These are phyloP conservation scores for Theodoxus fluviatilis DNA, from an alignment of 2,888 invertebrate species.

Conservation along the genomic window DNA sequence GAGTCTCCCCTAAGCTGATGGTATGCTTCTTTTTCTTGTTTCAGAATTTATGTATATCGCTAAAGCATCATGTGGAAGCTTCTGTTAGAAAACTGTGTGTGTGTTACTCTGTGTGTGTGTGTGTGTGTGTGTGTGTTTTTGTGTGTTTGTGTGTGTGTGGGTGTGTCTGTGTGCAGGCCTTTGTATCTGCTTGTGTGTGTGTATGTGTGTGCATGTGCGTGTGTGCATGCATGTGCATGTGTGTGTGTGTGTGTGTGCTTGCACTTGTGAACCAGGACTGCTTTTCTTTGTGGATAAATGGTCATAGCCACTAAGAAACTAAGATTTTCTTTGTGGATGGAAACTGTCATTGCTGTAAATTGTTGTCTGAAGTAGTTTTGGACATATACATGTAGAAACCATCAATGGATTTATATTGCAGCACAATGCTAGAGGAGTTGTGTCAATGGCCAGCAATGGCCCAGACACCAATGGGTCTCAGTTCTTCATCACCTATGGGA, in stretches of 20 bases:
- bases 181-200: too few species aligned
- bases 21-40: too few species aligned
- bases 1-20: too few species aligned
- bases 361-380: too few species aligned
- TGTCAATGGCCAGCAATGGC: conserved; percentile 99
- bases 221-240: conserved; percentile 6
- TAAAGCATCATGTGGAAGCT: too few species aligned
- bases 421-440: conserved; percentile 86
- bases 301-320: not conserved
- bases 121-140: too few species aligned
- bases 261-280: not conserved
- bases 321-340: not conserved
- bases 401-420: conserved; percentile 45
- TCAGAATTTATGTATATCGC: too few species aligned
- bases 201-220: too few species aligned
- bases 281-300: conserved; percentile 5
- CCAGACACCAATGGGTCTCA: conserved; percentile 97
- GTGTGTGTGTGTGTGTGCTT: conserved; percentile 4
- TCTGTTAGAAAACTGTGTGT: too few species aligned
- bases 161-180: not conserved
- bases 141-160: conserved; percentile 1
- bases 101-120: too few species aligned
- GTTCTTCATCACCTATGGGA: conserved; percentile 93
- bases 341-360: not conserved
- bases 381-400: too few species aligned